These are phyloP conservation scores for Lochmaea capreae DNA, from an alignment of 2,888 invertebrate species.

Conservation along the genomic window DNA sequence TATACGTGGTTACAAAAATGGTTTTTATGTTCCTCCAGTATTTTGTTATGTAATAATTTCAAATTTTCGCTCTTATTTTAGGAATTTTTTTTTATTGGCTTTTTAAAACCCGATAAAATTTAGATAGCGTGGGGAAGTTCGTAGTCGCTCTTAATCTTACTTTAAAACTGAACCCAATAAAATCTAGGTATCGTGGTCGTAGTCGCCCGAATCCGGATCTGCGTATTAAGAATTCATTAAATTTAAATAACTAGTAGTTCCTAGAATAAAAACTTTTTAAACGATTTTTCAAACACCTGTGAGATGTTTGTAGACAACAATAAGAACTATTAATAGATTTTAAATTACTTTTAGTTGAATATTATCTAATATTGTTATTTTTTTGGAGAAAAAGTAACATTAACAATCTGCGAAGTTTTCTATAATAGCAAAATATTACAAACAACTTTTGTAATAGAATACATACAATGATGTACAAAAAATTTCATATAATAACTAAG, in stretches of 20 bases:
- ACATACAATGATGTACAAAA: neutral
- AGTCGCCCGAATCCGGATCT: neutral
- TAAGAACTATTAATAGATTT: conserved; percentile 21
- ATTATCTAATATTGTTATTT: neutral
- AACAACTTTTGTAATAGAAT: neutral
- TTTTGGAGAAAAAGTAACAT: neutral
- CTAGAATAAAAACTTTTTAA: neutral
- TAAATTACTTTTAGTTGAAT: conserved; percentile 10
- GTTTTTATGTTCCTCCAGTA: too few species aligned
- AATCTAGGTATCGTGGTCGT: too few species aligned
- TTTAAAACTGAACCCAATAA: too few species aligned
- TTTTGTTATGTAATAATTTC: too few species aligned
- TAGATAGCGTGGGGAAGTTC: too few species aligned
- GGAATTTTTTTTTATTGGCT: too few species aligned
- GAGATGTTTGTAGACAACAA: conserved; percentile 8
- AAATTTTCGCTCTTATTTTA: too few species aligned
- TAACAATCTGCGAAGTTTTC: neutral
- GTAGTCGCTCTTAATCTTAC: too few species aligned
- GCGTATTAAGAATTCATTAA: neutral
- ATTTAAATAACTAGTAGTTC: neutral
- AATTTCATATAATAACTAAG: neutral
- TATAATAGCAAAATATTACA: neutral
- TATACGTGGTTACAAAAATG: too few species aligned
- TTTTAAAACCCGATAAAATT: too few species aligned
- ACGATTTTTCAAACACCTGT: conserved; percentile 18